phyloP scores from a whole-genome alignment of 2,113 vertebrate species.

The Aix galericulata region DNA sequence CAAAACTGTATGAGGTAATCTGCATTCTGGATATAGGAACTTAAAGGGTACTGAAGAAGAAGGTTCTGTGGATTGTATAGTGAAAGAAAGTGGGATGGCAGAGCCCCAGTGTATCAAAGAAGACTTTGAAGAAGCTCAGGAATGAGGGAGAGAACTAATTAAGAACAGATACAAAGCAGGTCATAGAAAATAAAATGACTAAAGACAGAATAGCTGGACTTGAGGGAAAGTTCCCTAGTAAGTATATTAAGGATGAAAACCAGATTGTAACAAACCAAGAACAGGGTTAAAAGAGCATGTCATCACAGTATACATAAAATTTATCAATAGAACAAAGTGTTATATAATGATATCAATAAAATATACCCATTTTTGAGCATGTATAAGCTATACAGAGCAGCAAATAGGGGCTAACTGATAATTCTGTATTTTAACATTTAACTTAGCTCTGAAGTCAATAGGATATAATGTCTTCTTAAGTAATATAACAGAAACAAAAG shows the following conservation, averaged over 20 bases:
- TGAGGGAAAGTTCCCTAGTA: neutral
- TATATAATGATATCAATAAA: neutral
- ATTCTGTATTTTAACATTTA: neutral
- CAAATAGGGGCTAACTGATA: neutral
- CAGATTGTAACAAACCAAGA: neutral
- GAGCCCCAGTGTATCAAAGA: neutral
- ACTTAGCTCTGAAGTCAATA: neutral
- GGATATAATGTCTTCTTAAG: neutral
- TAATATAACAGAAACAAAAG: neutral
- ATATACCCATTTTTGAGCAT: neutral
- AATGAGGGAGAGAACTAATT: neutral
- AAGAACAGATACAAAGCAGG: neutral
- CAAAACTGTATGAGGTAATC: neutral
- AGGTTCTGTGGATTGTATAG: neutral
- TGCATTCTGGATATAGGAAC: neutral
- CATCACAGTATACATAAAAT: neutral
- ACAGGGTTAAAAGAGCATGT: neutral
- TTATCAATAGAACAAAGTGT: neutral
- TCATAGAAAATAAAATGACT: neutral
- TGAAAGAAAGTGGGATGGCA: neutral
- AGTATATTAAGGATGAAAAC: neutral
- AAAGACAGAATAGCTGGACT: neutral
- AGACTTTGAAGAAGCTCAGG: neutral
- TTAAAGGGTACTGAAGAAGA: neutral
- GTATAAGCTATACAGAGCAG: fast-evolving